Evolutionary conservation across 2,797 vertebrate species (phyloP).

Genomic region (Eremophila alpestris): DNA sequence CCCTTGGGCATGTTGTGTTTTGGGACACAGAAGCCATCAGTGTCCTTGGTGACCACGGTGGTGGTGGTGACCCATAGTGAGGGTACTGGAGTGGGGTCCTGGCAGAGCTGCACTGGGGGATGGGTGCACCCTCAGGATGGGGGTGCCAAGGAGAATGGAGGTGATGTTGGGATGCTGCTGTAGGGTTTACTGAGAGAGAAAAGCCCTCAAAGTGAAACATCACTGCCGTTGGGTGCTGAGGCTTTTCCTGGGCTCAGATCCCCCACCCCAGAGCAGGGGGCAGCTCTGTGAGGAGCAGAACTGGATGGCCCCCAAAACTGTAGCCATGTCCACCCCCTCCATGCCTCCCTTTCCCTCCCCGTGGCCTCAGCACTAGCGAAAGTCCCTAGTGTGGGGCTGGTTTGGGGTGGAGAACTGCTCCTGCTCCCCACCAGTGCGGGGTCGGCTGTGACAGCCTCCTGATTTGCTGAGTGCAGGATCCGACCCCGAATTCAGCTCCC

Average conservation of each 20-base stretch:
- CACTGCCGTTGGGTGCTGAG: fast-evolving
- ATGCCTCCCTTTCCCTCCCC: neutral
- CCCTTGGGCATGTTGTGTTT: fast-evolving
- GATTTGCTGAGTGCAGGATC: neutral
- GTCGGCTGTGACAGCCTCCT: neutral
- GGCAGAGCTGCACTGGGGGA: neutral
- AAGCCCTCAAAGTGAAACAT: neutral
- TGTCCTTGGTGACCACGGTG: neutral
- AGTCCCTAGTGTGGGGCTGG: neutral
- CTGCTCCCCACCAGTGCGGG: neutral
- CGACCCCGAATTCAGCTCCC: neutral
- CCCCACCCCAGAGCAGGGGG: neutral
- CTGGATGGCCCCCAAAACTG: neutral
- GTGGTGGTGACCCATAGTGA: fast-evolving
- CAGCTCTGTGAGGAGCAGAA: neutral
- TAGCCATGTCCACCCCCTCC: fast-evolving
- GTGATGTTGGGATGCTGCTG: neutral
- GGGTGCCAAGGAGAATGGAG: neutral
- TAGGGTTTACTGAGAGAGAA: fast-evolving
- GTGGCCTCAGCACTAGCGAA: neutral
- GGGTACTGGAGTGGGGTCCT: neutral
- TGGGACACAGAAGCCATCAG: fast-evolving
- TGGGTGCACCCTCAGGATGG: neutral
- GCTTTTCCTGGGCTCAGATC: neutral
- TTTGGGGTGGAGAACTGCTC: neutral